These are phyloP conservation scores for Pseudomyrmex pallidus DNA, from an alignment of 1,140 invertebrate species.

Conservation along the genomic window DNA sequence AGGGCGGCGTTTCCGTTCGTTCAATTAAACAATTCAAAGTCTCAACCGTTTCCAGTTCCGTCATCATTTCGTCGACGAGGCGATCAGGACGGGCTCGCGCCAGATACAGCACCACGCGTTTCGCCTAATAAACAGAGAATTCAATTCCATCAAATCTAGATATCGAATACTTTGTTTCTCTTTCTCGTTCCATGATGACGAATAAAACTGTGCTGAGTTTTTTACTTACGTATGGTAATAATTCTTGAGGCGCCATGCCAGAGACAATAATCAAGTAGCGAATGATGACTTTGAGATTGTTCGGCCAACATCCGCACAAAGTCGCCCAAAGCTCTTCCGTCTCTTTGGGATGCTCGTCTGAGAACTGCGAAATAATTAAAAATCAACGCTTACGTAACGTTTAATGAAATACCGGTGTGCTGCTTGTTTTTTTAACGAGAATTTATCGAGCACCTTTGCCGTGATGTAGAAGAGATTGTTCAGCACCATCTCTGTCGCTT, in stretches of 20 bases:
- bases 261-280: conserved; percentile 98
- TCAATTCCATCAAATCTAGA: conserved; percentile 26
- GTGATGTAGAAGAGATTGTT: conserved; percentile 99
- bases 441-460: conserved; percentile 90
- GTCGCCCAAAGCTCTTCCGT: conserved; percentile 98
- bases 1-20: conserved; percentile 98
- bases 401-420: neutral
- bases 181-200: no score
- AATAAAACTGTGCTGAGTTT: neutral
- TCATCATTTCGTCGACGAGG: conserved; percentile 98
- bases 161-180: neutral
- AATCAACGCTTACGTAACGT: neutral
- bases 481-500: conserved; percentile 99
- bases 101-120: conserved; percentile 96
- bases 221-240: conserved; percentile 93
- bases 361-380: conserved; percentile 88
- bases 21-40: conserved; percentile 97
- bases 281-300: conserved; percentile 98
- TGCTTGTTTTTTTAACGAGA: neutral
- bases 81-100: conserved; percentile 95
- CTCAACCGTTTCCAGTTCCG: conserved; percentile 97
- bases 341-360: conserved; percentile 97
- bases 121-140: conserved; percentile 88
- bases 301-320: conserved; percentile 97
- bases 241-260: conserved; percentile 96